These are phyloP conservation scores for Benitochromis conjunctus DNA, from an alignment of 2,113 vertebrate genomes.

Conservation along the genomic window DNA sequence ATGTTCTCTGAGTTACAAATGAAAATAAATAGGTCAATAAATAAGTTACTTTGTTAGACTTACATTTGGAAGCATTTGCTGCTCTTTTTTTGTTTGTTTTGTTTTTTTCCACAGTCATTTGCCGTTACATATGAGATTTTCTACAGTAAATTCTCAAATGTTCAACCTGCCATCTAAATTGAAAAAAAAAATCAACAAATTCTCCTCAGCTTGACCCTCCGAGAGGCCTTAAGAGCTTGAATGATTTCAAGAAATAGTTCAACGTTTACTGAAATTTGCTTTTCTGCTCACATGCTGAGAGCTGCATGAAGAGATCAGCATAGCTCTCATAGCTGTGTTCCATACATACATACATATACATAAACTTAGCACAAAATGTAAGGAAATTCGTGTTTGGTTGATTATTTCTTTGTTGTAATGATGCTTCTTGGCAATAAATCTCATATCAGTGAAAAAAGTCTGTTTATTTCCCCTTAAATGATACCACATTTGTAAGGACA, in stretches of 20 bases:
- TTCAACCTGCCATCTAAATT: background rate
- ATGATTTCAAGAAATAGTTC: background rate
- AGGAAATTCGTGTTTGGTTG: background rate
- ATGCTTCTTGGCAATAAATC: background rate
- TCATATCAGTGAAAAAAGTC: background rate
- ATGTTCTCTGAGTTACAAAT: constrained; percentile 42
- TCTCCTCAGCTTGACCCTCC: background rate
- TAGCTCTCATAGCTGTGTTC: background rate
- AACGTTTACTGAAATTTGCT: background rate
- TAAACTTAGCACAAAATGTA: background rate
- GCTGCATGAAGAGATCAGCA: background rate
- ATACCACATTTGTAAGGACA: background rate
- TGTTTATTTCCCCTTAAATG: background rate
- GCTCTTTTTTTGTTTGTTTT: background rate
- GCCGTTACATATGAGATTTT: background rate
- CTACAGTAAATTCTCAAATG: background rate
- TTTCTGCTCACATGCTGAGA: background rate
- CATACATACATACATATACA: background rate
- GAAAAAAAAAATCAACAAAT: background rate
- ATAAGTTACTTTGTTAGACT: constrained; percentile 40
- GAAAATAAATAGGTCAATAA: constrained; percentile 70
- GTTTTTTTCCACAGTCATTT: constrained; percentile 7
- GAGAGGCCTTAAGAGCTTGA: background rate
- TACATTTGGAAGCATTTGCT: constrained; percentile 35
- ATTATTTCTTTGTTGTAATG: background rate